Percentiles rank a stretch among this genome's conserved stretches.
These are phyloP conservation scores for Andrena bucephala DNA, from an alignment of 2,888 invertebrate genomes.

Conservation along the genomic window DNA sequence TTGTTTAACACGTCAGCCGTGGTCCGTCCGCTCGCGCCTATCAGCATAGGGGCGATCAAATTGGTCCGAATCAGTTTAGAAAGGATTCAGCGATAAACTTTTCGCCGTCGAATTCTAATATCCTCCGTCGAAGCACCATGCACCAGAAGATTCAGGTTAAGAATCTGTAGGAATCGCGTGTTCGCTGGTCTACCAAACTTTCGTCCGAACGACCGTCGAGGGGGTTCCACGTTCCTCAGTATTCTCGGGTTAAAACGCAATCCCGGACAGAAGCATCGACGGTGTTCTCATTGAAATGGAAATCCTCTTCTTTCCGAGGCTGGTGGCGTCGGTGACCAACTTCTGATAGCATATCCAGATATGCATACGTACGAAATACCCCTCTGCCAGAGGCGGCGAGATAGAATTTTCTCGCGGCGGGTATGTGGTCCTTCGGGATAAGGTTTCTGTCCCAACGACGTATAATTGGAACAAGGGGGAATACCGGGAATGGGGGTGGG, in stretches of 20 bases:
- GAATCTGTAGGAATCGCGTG: too few relatives aligned
- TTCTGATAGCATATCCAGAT: constrained; percentile 29
- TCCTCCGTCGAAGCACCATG: too few relatives aligned
- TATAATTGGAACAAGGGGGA: constrained; percentile 49
- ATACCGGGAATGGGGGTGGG: neutral
- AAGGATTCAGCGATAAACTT: too few relatives aligned
- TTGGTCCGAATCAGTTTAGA: neutral
- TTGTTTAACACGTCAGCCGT: constrained; percentile 76
- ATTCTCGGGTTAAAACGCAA: constrained; percentile 1
- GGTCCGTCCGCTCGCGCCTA: constrained; percentile 11
- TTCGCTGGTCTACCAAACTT: too few relatives aligned
- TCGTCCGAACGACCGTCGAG: neutral
- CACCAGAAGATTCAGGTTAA: too few relatives aligned
- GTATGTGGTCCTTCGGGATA: constrained; percentile 23
- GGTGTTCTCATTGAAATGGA: constrained; percentile 52
- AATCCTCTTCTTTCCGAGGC: constrained; percentile 36
- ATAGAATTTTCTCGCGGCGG: constrained; percentile 41
- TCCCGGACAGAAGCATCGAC: constrained; percentile 4
- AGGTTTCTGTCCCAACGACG: constrained; percentile 25
- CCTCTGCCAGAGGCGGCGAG: neutral
- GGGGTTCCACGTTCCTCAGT: constrained; percentile 11
- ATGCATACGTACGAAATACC: constrained; percentile 12
- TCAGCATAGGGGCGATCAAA: constrained; percentile 32
- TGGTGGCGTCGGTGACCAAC: constrained; percentile 31
- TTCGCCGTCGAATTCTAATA: too few relatives aligned